phyloP scores from a whole-genome alignment of 2,797 vertebrate genomes.

The Urocyon cinereoargenteus region DNA sequence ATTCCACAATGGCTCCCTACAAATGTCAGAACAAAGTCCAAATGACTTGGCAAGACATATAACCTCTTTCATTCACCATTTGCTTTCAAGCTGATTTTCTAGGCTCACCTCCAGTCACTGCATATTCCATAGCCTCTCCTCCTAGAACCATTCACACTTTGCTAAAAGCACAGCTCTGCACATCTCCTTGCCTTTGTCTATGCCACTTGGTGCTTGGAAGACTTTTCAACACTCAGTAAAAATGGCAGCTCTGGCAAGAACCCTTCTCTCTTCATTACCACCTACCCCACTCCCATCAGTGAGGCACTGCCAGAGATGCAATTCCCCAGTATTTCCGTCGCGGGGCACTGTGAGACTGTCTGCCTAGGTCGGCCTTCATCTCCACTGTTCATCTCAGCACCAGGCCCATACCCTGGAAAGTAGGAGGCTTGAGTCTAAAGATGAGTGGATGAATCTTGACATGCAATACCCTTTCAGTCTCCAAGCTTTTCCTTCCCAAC shows the following conservation, averaged over 20 bases:
- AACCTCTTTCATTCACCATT: not conserved
- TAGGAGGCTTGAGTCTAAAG: not conserved
- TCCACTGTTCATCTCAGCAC: rapidly evolving
- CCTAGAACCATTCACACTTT: not conserved
- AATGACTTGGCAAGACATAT: not conserved
- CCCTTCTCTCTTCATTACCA: rapidly evolving
- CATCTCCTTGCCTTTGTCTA: not conserved
- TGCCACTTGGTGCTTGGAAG: not conserved
- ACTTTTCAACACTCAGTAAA: not conserved
- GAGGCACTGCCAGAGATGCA: no score
- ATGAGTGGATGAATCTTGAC: not conserved
- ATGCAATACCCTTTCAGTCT: not conserved
- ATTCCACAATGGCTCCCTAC: not conserved
- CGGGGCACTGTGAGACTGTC: not conserved
- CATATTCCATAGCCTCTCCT: not conserved
- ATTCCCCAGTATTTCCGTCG: not conserved
- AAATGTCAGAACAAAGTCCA: not conserved
- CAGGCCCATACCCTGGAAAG: not conserved
- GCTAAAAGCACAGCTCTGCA: not conserved
- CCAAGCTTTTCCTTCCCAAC: not conserved
- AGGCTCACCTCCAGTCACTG: not conserved
- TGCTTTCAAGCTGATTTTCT: not conserved
- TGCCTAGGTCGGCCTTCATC: rapidly evolving
- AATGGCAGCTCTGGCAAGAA: not conserved
- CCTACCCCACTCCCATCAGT: rapidly evolving